Conservation (phyloP, 30 jellyfish, hydroid and myxozoan genomes). For the Rhopilema esculentum region DNA sequence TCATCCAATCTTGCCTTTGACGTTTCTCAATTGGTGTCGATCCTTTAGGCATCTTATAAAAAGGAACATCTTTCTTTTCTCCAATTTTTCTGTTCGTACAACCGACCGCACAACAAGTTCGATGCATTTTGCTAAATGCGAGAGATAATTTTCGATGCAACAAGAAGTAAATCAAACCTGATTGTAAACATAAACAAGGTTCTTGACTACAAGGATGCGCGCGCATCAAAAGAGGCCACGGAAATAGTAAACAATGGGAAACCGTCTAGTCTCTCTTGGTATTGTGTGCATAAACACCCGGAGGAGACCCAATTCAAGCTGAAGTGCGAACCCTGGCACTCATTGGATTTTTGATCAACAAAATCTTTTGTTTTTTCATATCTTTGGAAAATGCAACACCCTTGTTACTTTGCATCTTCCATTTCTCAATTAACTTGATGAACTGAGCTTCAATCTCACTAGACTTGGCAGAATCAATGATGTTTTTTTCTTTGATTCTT, state of each 20-base stretch:
- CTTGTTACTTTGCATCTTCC: too few relatives aligned
- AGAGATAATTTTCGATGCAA: not conserved
- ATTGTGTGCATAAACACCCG: too few relatives aligned
- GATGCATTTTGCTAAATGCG: not conserved
- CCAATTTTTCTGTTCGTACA: not conserved
- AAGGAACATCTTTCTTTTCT: not conserved
- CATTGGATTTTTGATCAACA: too few relatives aligned
- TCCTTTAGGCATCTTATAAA: not conserved
- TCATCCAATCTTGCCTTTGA: not conserved
- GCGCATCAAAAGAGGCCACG: not conserved
- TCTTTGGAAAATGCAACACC: too few relatives aligned
- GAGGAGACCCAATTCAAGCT: too few relatives aligned
- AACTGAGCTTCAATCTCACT: too few relatives aligned
- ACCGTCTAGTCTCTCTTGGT: too few relatives aligned
- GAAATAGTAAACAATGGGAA: not conserved
- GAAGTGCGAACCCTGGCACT: too few relatives aligned
- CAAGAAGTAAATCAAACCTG: not conserved
- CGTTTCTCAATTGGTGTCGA: not conserved
- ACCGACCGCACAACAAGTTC: not conserved
- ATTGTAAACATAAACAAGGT: not conserved
- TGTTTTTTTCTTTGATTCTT: too few relatives aligned
- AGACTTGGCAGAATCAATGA: too few relatives aligned
- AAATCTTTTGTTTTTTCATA: too few relatives aligned
- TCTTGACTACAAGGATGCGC: not conserved
- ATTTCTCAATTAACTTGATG: too few relatives aligned